Conservation (phyloP, 2,888 invertebrate genomes). For the Microctonus hyperodae region DNA sequence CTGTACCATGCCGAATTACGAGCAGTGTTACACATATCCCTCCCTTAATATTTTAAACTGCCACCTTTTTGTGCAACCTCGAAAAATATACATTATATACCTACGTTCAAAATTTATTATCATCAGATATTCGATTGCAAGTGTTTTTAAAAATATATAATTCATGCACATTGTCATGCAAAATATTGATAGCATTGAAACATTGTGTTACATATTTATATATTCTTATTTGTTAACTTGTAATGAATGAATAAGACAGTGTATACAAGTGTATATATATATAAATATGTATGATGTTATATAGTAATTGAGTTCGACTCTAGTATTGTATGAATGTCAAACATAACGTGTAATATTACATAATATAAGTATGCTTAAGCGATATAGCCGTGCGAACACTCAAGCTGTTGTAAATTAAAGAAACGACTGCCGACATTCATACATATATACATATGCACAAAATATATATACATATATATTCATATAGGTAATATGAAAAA, state of each 20-base stretch:
- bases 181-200: background rate
- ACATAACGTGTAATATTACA: background rate
- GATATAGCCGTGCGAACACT: conserved; percentile 11
- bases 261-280: background rate
- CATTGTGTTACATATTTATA: background rate
- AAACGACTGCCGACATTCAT: conserved; percentile 48
- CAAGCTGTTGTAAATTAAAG: conserved; percentile 50
- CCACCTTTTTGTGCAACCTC: conserved; percentile 35
- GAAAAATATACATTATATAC: conserved; percentile 28
- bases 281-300: background rate
- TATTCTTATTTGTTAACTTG: no score
- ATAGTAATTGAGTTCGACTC: conserved; percentile 8
- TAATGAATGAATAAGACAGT: no score
- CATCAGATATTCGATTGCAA: conserved; percentile 20
- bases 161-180: background rate
- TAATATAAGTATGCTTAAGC: conserved; percentile 8
- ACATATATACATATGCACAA: background rate
- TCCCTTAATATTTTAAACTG: conserved; percentile 17
- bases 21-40: conserved; percentile 35
- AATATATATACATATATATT: background rate
- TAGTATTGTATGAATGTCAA: no score
- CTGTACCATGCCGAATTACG: conserved; percentile 51
- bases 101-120: no score
- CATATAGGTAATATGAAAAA: conserved; percentile 47
- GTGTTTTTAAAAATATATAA: conserved; percentile 13